These are phyloP conservation scores for Panzeria rudis DNA, from an alignment of 2,888 invertebrate genomes.

Conservation along the genomic window DNA sequence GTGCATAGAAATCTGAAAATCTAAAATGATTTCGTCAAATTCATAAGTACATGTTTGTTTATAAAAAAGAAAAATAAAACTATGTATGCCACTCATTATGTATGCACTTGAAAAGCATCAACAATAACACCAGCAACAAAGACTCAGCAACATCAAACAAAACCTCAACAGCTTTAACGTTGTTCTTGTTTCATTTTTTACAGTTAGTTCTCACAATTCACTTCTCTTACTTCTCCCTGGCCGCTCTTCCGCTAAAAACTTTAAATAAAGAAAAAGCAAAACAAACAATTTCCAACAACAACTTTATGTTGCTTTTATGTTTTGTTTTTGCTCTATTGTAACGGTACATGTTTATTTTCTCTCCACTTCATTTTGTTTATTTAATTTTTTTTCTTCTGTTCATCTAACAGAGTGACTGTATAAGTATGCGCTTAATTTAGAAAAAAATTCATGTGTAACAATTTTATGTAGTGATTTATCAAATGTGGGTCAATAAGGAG, in stretches of 20 bases:
- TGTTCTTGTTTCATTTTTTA: constrained; percentile 34
- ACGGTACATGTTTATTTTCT: constrained; percentile 29
- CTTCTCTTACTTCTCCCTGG: not conserved
- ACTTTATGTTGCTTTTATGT: constrained; percentile 32
- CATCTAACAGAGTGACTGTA: constrained; percentile 7
- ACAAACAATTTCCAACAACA: constrained; percentile 14
- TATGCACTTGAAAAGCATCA: constrained; percentile 44
- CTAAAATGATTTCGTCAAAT: not conserved
- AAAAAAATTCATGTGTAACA: constrained; percentile 9
- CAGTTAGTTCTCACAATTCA: not conserved
- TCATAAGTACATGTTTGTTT: not conserved
- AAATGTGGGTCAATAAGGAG: constrained; percentile 71
- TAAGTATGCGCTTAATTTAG: constrained; percentile 2
- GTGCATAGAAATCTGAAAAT: constrained; percentile 19
- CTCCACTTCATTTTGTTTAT: constrained; percentile 13
- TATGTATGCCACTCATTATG: constrained; percentile 42
- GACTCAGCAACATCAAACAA: constrained; percentile 39
- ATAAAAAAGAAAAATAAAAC: not conserved
- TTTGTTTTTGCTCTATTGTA: constrained; percentile 36
- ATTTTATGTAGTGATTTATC: constrained; percentile 54
- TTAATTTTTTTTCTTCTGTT: not conserved
- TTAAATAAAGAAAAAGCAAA: not conserved
- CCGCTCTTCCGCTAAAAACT: not conserved
- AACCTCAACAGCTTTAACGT: constrained; percentile 49
- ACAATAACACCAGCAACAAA: constrained; percentile 28